Evolutionary conservation across 2,113 vertebrate species (phyloP), one percentile per base, ranked within the genome.

Genomic region (Gopherus evgoodei): DNA sequence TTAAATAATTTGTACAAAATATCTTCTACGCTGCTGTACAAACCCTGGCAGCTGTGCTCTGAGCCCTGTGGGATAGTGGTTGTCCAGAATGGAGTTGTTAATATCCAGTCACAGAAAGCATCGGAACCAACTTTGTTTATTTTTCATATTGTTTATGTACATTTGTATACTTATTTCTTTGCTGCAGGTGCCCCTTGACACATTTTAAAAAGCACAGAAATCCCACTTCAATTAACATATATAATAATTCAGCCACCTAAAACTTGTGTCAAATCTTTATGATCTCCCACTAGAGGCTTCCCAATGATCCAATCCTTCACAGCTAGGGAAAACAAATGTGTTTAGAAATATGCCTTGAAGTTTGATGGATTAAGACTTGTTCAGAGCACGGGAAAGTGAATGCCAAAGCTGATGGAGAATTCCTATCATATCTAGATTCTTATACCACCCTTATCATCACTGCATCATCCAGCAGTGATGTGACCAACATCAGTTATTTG

Each of bases 271-370:
- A 75, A 13, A 75, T 44, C 38, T 38, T 75, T 42, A 75, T 42
- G 22, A 25, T 75, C 38, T 42, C 21, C 21, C 38, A 75, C 11
- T 38, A 24, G 11, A 42, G 38, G 10, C 38, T 24, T 24, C n/a
- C 38, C 21, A 65, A n/a, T 35, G 31, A 65, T 7, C 62, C 62
- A 65, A 25, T 75, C 38, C 10, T 24, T 42, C 21, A 42, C 80
- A 94, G 80, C 25, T 89, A 87, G 49, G 17, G 86, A 90, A 94
- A 88, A 90, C 84, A 90, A 49, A 9, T 78, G 82, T 53, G 57
- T 14, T 87, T 94, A 92, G 75, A 47, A 54, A 22, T 42, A 53
- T 47, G 52, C 25, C 93, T 83, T 87, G 21, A 88, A 85, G 47
- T 19, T 38, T 90, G 79, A 87, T 7, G 57, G 35, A 81, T 52